Conservation (phyloP, 2,888 invertebrate species). For the Stenotaenia linearis region DNA sequence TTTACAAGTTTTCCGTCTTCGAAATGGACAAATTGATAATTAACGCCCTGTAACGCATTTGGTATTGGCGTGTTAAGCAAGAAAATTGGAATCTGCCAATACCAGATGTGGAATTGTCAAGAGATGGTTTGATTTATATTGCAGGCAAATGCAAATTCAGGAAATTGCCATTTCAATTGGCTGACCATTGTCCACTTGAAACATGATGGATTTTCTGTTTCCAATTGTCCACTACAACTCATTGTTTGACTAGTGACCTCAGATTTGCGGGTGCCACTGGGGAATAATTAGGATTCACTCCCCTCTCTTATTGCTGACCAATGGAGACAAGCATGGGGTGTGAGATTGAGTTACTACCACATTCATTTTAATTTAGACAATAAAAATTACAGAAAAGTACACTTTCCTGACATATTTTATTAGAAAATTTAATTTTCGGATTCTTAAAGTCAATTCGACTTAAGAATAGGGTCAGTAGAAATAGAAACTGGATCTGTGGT, state of each 20-base stretch:
- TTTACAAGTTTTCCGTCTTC: no score
- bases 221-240: neutral
- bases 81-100: neutral
- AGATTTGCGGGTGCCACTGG: neutral
- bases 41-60: no score
- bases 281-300: slow-evolving; percentile 1
- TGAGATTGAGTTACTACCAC: neutral
- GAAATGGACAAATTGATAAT: no score
- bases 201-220: neutral
- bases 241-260: neutral
- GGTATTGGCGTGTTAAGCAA: no score
- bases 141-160: neutral
- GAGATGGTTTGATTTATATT: slow-evolving; percentile 7
- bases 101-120: neutral
- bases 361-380: neutral
- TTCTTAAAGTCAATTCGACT: neutral
- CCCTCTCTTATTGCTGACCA: neutral
- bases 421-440: neutral
- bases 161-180: slow-evolving; percentile 9
- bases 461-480: neutral
- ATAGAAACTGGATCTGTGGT: neutral
- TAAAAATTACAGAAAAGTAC: neutral
- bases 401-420: neutral
- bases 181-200: slow-evolving; percentile 12
- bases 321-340: neutral